These are phyloP conservation scores for Procambarus clarkii DNA, from an alignment of 1,140 invertebrate genomes.

Conservation along the genomic window DNA sequence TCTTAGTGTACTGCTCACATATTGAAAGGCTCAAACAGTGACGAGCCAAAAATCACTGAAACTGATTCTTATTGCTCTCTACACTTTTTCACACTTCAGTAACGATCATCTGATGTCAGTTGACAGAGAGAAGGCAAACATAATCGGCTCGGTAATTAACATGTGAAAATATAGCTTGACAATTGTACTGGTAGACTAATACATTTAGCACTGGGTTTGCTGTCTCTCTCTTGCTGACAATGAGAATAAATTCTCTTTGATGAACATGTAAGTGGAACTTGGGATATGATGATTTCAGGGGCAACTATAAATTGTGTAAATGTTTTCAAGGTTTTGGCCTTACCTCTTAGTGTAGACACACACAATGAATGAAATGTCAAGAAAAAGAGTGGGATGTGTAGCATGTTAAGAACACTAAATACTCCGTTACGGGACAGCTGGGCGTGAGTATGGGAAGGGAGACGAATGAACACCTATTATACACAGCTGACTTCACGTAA, in stretches of 20 bases:
- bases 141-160: background rate
- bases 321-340: slow-evolving; percentile 59
- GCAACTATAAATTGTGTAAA: slow-evolving; percentile 59
- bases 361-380: slow-evolving; percentile 62
- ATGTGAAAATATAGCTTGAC: background rate
- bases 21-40: slow-evolving; percentile 26
- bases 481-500: slow-evolving; percentile 66
- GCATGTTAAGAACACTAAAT: slow-evolving; percentile 63
- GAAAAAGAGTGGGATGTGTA: slow-evolving; percentile 50
- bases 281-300: slow-evolving; percentile 55
- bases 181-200: slow-evolving; percentile 5
- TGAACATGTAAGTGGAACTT: slow-evolving; percentile 62
- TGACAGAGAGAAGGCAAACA: slow-evolving; percentile 57
- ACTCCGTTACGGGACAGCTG: slow-evolving; percentile 60
- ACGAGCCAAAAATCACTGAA: slow-evolving; percentile 57
- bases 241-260: slow-evolving; percentile 35
- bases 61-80: slow-evolving; percentile 64
- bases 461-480: slow-evolving; percentile 61
- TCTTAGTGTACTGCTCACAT: slow-evolving; percentile 41
- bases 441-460: slow-evolving; percentile 46
- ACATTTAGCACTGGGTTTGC: slow-evolving; percentile 33
- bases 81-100: slow-evolving; percentile 50
- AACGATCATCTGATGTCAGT: slow-evolving; percentile 59
- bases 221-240: slow-evolving; percentile 46
- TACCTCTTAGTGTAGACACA: slow-evolving; percentile 59